Base-by-base conservation (phyloP, 2,888 invertebrate species). In the Apotomis betuletana region DNA sequence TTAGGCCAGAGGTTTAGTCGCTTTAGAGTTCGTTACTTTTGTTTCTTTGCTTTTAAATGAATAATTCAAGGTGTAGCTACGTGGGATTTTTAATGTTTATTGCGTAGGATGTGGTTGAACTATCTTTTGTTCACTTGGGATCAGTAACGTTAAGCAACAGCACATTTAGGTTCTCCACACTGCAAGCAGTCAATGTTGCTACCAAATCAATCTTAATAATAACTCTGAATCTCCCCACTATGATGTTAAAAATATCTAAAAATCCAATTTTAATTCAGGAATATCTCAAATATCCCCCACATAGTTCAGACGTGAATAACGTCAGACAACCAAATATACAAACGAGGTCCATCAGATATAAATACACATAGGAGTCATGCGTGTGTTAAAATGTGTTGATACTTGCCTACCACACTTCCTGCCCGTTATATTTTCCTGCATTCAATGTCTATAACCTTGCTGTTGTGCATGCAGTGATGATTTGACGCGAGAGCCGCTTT, bases 401-500 rank as follows among this genome's bases (percentile, higher is more conserved):
- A 38, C 58, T 36, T 61, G 60, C 51, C 60, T 58, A 51, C 57
- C 57, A 38, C 57, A 67, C 62, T 71, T 71, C 67, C 67, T 63
- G 63, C 44, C 46, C 52, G 57, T 44, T 51, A 44, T 71, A 41
- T 68, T 72, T 72, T 54, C 63, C 58, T 67, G 68, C 63, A 63
- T 63, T 58, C 57, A 63, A 38, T 46, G 58, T 59, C 62, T 75
- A 71, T 77, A 79, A 76, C 76, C 77, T 73, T 78, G 74, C 73
- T 64, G 76, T 76, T 77, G 79, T 80, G 80, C 77, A 79, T 78
- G 70, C 73, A 80, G 80, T 78, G 77, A 77, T 79, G 79, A 80
- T 83, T 84, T 80, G 80, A 77, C 75, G 79, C 78, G 80, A 80
- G 81, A 79, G 81, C 84, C 82, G 83, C 89, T 90, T 89, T 90